phyloP scores from a whole-genome alignment of 1,140 invertebrate species.

The Proctacanthus coquilletti region DNA sequence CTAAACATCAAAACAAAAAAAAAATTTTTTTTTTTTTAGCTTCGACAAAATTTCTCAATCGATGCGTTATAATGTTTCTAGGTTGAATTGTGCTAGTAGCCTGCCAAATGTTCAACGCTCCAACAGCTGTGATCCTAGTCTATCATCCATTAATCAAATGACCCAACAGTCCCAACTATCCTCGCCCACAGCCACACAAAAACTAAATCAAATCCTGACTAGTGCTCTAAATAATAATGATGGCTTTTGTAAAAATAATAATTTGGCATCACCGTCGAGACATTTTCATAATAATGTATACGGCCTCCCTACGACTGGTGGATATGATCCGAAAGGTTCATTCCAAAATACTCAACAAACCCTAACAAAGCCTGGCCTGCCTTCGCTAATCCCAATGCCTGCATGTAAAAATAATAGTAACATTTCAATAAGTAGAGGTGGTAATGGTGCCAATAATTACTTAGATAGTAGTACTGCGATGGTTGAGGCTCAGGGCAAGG shows the following conservation, averaged over 20 bases:
- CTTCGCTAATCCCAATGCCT: constrained; percentile 11
- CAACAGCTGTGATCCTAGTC: too few species aligned
- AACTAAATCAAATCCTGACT: not conserved
- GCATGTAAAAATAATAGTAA: constrained; percentile 11
- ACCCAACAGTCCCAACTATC: constrained; percentile 9
- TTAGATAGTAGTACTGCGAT: too few species aligned
- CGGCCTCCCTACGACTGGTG: too few species aligned
- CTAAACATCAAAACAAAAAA: constrained; percentile 11
- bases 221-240: not conserved
- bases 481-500: too few species aligned
- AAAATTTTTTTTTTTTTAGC: too few species aligned
- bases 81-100: constrained; percentile 19
- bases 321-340: too few species aligned
- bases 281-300: too few species aligned
- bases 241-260: not conserved
- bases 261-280: too few species aligned
- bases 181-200: constrained; percentile 11
- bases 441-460: not conserved
- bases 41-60: constrained; percentile 10
- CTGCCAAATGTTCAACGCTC: too few species aligned
- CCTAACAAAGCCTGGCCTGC: constrained; percentile 23
- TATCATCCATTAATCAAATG: constrained; percentile 20
- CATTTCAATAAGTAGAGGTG: constrained; percentile 4
- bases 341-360: too few species aligned
- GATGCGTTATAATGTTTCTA: constrained; percentile 30